Conservation (phyloP, 2,888 invertebrate genomes). For the Amphipoea oculea region DNA sequence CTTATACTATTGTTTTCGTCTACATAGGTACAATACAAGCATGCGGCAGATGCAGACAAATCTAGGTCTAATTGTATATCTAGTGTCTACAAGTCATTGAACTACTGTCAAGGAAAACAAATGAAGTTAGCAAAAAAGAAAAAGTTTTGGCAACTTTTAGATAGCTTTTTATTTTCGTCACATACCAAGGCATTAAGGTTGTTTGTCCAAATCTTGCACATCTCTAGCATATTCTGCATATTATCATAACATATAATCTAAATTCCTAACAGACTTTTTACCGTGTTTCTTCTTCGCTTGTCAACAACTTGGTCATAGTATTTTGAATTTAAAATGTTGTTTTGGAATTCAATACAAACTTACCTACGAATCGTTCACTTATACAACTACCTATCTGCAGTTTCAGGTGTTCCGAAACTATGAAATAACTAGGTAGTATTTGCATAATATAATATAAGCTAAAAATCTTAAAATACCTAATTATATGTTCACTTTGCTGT, state of each 20-base stretch:
- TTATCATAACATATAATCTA: slow-evolving; percentile 24
- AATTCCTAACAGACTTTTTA: slow-evolving; percentile 16
- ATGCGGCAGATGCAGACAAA: slow-evolving; percentile 15
- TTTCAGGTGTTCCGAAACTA: not conserved
- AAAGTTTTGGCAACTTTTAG: slow-evolving; percentile 22
- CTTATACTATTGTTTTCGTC: slow-evolving; percentile 4
- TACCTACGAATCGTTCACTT: not conserved
- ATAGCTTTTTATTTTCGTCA: slow-evolving; percentile 8
- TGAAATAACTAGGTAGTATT: not conserved
- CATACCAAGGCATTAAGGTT: not conserved
- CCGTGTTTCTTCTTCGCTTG: slow-evolving; percentile 14
- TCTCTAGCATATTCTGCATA: slow-evolving; percentile 15
- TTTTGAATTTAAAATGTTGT: slow-evolving; percentile 25
- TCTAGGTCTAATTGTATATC: slow-evolving; percentile 53
- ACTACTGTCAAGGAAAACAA: slow-evolving; percentile 46
- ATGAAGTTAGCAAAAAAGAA: slow-evolving; percentile 30
- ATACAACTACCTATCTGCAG: not conserved
- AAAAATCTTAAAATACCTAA: not conserved
- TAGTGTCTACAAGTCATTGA: slow-evolving; percentile 64
- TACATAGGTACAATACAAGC: slow-evolving; percentile 7
- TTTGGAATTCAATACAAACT: slow-evolving; percentile 11
- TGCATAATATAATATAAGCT: not conserved
- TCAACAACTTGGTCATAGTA: slow-evolving; percentile 25
- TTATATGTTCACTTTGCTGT: not conserved
- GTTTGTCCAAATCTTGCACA: slow-evolving; percentile 13